Conservation (phyloP, 2,888 invertebrate genomes). For the Poecilus cupreus region DNA sequence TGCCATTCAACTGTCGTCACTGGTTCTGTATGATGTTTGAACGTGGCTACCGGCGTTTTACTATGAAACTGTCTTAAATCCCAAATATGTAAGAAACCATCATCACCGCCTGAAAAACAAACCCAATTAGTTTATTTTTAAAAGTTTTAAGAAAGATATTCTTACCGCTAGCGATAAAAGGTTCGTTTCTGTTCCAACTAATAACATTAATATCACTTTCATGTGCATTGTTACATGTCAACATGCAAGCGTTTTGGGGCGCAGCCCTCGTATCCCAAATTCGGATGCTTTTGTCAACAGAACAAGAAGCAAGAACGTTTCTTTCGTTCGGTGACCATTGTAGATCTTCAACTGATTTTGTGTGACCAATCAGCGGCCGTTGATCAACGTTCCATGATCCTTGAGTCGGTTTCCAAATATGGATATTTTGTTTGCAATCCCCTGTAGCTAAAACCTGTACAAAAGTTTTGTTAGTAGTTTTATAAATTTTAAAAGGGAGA, state of each 20-base stretch:
- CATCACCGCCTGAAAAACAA: slow-evolving; percentile 92
- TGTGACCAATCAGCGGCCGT: slow-evolving; percentile 90
- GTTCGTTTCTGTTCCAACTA: slow-evolving; percentile 95
- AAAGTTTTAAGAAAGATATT: slow-evolving; percentile 15
- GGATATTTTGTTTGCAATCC: slow-evolving; percentile 94
- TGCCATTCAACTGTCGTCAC: slow-evolving; percentile 99
- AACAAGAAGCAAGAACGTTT: slow-evolving; percentile 91
- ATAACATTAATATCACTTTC: slow-evolving; percentile 97
- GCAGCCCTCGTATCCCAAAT: slow-evolving; percentile 96
- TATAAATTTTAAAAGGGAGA: no score
- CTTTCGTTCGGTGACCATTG: slow-evolving; percentile 99
- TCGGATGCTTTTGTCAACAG: slow-evolving; percentile 91
- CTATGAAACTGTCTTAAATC: slow-evolving; percentile 90
- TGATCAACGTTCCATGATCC: slow-evolving; percentile 94
- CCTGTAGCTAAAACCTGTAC: slow-evolving; percentile 85
- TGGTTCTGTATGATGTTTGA: slow-evolving; percentile 95
- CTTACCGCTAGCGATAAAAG: slow-evolving; percentile 88
- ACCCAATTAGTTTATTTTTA: background rate
- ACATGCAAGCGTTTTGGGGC: slow-evolving; percentile 92
- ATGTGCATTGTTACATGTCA: slow-evolving; percentile 90
- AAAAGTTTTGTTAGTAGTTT: no score
- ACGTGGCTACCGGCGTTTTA: slow-evolving; percentile 89
- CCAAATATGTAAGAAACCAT: slow-evolving; percentile 96
- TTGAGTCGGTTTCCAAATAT: slow-evolving; percentile 91
- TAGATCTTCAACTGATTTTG: slow-evolving; percentile 95